These are phyloP conservation scores for Lophura nycthemera DNA, from an alignment of 2,113 vertebrate genomes.

Conservation along the genomic window DNA sequence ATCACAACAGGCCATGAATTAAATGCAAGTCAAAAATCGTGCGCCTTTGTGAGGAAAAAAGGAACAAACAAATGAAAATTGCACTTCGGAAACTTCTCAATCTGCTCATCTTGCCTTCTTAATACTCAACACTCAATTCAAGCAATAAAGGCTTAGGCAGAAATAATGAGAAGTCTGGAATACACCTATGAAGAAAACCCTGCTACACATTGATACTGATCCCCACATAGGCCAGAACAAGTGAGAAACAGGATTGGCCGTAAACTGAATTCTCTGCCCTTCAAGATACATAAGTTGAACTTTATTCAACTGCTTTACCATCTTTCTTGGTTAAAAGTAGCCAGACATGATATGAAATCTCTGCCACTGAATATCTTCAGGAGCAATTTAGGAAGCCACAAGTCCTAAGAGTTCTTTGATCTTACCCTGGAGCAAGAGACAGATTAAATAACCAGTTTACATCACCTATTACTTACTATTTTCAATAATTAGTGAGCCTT, in stretches of 20 bases:
- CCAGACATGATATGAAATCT: background rate
- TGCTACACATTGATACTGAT: background rate
- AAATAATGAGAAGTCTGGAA: background rate
- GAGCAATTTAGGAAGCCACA: background rate
- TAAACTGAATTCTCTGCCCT: background rate
- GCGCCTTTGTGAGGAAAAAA: background rate
- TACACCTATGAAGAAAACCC: background rate
- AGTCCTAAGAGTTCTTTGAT: background rate
- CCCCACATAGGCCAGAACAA: background rate
- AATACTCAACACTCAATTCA: background rate
- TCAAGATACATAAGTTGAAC: background rate
- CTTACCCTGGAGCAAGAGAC: background rate
- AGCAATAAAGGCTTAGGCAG: background rate
- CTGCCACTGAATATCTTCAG: background rate
- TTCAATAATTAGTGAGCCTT: background rate
- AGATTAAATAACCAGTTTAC: background rate
- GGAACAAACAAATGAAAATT: background rate
- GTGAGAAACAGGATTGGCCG: background rate
- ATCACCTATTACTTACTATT: background rate
- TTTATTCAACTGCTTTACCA: background rate
- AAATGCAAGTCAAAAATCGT: background rate
- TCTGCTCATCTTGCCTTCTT: background rate
- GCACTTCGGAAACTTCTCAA: background rate
- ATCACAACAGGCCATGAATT: background rate
- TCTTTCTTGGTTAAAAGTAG: background rate